Base-by-base conservation (phyloP, 2,113 vertebrate species). In the Hydrolagus affinis region DNA sequence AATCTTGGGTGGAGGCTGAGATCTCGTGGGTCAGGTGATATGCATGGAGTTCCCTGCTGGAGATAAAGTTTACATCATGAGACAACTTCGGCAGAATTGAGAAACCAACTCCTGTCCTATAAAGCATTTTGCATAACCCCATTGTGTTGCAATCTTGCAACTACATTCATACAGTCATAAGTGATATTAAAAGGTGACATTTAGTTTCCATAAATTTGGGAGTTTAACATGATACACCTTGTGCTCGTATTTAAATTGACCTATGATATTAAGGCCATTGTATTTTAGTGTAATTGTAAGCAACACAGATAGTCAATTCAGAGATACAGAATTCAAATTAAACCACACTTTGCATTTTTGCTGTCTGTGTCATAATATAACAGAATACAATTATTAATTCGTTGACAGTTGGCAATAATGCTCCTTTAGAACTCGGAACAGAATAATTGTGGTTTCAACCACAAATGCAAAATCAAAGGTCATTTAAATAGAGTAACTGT, bases 401-500 rank as follows among this genome's bases (percentile, higher is more conserved):
- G 11, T 60, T 15, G 25, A 11, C 60, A 30, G 28, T 68, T 83
- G 17, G 62, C 66, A 83, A 32, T 14, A 83, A 80, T 30, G 6
- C 11, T 15, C 56, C 56, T 12, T 10, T 11, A 57, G 56, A 60
- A 59, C 57, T 77, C 59, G 17, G 75, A 77, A 57, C 21, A 60
- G 57, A 11, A 57, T 59, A 59, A 60, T 77, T 75, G 30, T 75
- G 21, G 32, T n/a, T 8, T 25, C 56, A 23, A 23, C 14, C 44
- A 57, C 32, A 56, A 76, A 76, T n/a, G 11, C 44, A 76, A 77
- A 60, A 32, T 11, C 11, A 77, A 44, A 14, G 21, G 56, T 25
- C 57, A 77, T 77, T 77, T 77, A 23, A 60, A 77, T 60, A 28
- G n/a, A 77, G 0, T 23, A 60, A 77, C 56, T 75, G 73, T 56